These are phyloP conservation scores for Spinus olivaceus DNA, from an alignment of 2,797 vertebrate species.

Conservation along the genomic window DNA sequence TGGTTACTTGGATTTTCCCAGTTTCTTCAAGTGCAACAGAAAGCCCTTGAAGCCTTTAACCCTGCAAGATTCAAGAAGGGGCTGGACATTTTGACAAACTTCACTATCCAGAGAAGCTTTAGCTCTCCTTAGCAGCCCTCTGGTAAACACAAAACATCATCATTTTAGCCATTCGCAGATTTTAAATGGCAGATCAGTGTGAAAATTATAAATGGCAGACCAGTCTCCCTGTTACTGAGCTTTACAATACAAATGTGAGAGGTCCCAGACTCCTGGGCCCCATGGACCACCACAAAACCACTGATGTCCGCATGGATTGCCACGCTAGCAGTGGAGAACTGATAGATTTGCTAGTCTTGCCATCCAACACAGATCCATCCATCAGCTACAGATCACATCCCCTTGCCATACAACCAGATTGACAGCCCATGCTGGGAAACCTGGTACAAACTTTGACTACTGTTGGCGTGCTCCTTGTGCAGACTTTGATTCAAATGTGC, in stretches of 20 bases:
- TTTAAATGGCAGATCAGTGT: not conserved
- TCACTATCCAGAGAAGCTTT: not conserved
- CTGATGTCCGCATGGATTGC: not conserved
- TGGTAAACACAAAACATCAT: not conserved
- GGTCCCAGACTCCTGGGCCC: not conserved
- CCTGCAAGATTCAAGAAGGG: not conserved
- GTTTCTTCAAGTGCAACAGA: not conserved
- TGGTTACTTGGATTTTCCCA: not conserved
- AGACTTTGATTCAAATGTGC: constrained; percentile 24
- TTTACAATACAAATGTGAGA: not conserved
- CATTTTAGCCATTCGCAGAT: not conserved
- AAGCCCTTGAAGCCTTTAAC: not conserved
- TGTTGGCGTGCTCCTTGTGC: constrained; percentile 16
- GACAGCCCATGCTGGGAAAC: constrained; percentile 50
- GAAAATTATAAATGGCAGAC: not conserved
- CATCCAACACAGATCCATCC: not conserved
- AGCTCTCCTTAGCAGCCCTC: not conserved
- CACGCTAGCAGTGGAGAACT: not conserved
- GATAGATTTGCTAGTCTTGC: not conserved
- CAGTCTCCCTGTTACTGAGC: rapidly evolving
- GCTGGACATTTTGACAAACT: not conserved
- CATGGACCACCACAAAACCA: not conserved
- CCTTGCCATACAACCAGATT: constrained; percentile 35
- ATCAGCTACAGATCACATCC: constrained; percentile 27
- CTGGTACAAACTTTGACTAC: constrained; percentile 32